phyloP scores from a whole-genome alignment of 2,797 vertebrate genomes.

The Euthynnus affinis region DNA sequence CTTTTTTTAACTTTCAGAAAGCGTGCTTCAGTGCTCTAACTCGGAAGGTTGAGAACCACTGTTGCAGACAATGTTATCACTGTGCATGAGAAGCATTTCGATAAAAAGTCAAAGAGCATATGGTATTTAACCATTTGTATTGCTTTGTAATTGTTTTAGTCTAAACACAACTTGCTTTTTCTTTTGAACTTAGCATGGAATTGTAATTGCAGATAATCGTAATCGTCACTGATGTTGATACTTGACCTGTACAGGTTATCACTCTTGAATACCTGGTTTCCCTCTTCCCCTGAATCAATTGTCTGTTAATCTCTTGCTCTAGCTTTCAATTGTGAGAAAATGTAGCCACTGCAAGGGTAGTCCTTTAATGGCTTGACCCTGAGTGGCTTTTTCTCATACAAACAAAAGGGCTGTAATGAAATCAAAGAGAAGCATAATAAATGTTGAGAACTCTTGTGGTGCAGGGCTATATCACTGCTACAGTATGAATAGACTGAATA shows the following conservation, averaged over 20 bases:
- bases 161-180: conserved; percentile 81
- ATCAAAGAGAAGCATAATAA: conserved; percentile 53
- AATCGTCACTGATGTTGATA: conserved; percentile 82
- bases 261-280: conserved; percentile 88
- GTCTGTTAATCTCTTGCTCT: conserved; percentile 90
- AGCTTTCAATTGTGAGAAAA: conserved; percentile 95
- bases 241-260: conserved; percentile 94
- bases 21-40: not conserved
- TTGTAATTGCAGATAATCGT: conserved; percentile 83
- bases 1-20: not conserved
- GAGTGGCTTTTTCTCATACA: conserved; percentile 81
- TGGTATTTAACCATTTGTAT: conserved; percentile 79
- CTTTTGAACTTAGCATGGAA: conserved; percentile 84
- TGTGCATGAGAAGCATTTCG: conserved; percentile 41
- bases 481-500: not conserved
- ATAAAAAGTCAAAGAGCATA: conserved; percentile 77
- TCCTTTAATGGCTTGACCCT: conserved; percentile 81
- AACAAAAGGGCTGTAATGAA: conserved; percentile 74
- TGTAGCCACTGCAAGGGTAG: conserved; percentile 74
- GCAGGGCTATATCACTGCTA: not conserved
- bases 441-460: conserved; percentile 47
- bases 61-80: conserved; percentile 74
- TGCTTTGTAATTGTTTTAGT: conserved; percentile 78
- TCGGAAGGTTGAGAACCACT: conserved; percentile 43
- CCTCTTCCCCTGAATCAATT: conserved; percentile 93